A percentile compares a stretch with the other conserved stretches of the same genome.
These are phyloP conservation scores for Pantala flavescens DNA, from an alignment of 1,140 invertebrate species.

Conservation along the genomic window DNA sequence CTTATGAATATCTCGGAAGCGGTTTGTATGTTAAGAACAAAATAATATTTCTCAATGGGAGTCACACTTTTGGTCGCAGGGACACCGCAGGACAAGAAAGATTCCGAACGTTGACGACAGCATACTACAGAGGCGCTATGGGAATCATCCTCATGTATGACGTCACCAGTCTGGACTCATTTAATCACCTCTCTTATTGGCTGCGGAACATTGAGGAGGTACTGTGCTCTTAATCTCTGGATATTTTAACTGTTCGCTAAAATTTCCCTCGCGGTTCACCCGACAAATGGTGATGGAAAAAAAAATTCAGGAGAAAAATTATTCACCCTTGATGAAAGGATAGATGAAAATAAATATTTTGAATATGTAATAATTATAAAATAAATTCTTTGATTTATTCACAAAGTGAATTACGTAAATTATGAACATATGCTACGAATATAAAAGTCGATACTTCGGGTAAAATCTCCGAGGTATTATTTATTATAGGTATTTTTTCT, in stretches of 20 bases:
- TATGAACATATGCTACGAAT: too few species aligned
- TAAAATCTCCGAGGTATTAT: too few species aligned
- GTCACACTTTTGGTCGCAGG: constrained; percentile 27
- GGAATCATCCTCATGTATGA: constrained; percentile 80
- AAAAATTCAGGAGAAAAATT: constrained; percentile 64
- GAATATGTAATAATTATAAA: too few species aligned
- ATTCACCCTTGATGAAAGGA: too few species aligned
- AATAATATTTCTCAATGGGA: too few species aligned
- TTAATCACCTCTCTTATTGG: constrained; percentile 79
- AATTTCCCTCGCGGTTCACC: constrained; percentile 66
- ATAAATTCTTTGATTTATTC: too few species aligned
- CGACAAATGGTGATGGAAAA: constrained; percentile 71
- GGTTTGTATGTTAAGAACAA: too few species aligned
- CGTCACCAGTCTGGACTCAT: constrained; percentile 74
- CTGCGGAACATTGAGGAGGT: constrained; percentile 77
- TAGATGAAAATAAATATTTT: too few species aligned
- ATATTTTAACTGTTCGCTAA: constrained; percentile 18
- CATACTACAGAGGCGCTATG: constrained; percentile 78
- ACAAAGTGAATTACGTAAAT: too few species aligned
- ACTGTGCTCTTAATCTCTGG: constrained; percentile 22
- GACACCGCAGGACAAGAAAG: constrained; percentile 57
- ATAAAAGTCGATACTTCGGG: too few species aligned
- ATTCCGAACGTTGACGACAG: constrained; percentile 72
- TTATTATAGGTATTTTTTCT: too few species aligned
- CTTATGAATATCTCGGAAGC: too few species aligned